phyloP scores from a whole-genome alignment of 2,797 vertebrate species.

The Morelia viridis region DNA sequence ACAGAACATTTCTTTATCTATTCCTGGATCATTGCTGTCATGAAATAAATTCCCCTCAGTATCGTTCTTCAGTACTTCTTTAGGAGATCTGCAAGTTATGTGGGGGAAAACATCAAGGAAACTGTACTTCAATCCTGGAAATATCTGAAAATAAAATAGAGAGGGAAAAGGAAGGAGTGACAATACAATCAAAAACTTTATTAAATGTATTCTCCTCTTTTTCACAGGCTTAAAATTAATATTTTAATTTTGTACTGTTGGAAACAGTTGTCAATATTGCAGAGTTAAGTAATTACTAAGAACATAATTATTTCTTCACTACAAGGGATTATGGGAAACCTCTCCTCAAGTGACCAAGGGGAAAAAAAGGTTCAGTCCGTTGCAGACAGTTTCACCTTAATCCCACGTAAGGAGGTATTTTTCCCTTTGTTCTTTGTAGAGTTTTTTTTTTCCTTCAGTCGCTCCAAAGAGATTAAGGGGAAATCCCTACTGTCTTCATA shows the following conservation, averaged over 20 bases:
- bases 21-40: constrained; percentile 74
- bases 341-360: not conserved
- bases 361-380: not conserved
- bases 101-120: constrained; percentile 89
- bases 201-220: not conserved
- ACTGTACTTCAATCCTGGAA: constrained; percentile 55
- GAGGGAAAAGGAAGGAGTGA: not conserved
- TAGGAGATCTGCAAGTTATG: constrained; percentile 86
- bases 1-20: constrained; percentile 84
- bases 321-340: not conserved
- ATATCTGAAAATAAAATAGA: constrained; percentile 63
- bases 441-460: not conserved
- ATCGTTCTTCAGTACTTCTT: constrained; percentile 83
- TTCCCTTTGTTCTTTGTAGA: not conserved
- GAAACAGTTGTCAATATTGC: not conserved
- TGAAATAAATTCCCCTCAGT: constrained; percentile 46
- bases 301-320: not conserved
- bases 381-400: not conserved
- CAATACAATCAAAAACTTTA: not conserved
- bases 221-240: not conserved
- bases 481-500: not conserved
- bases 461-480: not conserved
- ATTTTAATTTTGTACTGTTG: not conserved
- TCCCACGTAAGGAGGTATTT: not conserved
- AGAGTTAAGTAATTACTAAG: not conserved